These are phyloP conservation scores for Pomacea canaliculata DNA, from an alignment of 2,888 invertebrate genomes.

Conservation along the genomic window DNA sequence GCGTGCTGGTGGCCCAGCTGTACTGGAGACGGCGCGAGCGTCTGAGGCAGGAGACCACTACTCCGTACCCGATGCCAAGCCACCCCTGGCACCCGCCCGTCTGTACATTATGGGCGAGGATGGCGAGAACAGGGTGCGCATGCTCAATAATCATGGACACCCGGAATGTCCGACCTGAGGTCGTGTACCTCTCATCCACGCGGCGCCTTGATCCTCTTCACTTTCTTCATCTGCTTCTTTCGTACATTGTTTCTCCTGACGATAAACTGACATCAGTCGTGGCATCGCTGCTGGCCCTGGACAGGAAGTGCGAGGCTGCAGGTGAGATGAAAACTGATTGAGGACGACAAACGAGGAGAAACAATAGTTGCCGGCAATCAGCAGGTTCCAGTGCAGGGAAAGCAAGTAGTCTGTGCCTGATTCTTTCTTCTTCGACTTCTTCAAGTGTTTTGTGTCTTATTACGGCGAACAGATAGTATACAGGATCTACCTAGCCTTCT, in stretches of 20 bases:
- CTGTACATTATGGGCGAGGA: conserved; percentile 44
- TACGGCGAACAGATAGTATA: too few species aligned
- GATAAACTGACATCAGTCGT: background rate
- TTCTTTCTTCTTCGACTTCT: background rate
- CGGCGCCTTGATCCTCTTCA: background rate
- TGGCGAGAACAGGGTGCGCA: conserved; percentile 44
- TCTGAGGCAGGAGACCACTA: conserved; percentile 34
- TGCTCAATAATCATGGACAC: conserved; percentile 39
- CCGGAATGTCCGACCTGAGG: conserved; percentile 27
- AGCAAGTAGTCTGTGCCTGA: background rate
- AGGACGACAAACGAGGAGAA: background rate
- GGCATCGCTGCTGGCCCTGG: background rate
- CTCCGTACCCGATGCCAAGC: conserved; percentile 35
- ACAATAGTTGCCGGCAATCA: background rate
- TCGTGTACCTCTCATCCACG: background rate
- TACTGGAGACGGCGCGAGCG: conserved; percentile 41
- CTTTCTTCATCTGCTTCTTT: background rate
- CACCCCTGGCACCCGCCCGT: conserved; percentile 33
- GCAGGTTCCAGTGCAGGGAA: background rate
- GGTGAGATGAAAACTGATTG: background rate
- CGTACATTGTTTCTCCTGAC: background rate
- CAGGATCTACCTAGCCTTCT: too few species aligned
- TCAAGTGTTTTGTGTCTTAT: too few species aligned
- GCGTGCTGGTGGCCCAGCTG: conserved; percentile 59
- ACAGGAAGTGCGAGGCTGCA: too few species aligned